phyloP scores from a whole-genome alignment of 2,113 vertebrate genomes.

The Eudyptes chrysolophus region DNA sequence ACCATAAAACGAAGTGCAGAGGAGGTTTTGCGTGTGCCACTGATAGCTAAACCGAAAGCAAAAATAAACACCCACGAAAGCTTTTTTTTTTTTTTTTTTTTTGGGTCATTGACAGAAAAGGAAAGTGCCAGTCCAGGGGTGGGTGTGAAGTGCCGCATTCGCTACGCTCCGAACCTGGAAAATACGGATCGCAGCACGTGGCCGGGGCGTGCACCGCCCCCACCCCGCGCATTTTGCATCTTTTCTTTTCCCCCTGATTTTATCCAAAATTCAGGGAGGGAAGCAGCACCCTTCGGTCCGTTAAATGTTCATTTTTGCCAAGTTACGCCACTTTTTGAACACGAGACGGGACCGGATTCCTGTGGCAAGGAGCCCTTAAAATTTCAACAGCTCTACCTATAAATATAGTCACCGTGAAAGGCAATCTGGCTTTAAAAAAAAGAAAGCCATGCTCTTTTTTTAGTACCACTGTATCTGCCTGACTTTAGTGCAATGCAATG shows the following conservation, averaged over 20 bases:
- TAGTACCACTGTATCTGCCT: slow-evolving; percentile 32
- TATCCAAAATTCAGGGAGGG: background rate
- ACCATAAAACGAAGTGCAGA: background rate
- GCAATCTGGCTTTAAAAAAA: background rate
- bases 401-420: slow-evolving; percentile 42
- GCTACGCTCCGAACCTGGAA: background rate
- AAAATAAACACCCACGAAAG: background rate
- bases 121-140: background rate
- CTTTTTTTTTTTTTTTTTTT: background rate
- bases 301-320: background rate
- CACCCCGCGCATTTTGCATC: background rate
- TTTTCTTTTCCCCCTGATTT: background rate
- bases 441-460: background rate
- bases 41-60: background rate
- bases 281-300: background rate
- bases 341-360: background rate
- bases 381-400: slow-evolving; percentile 65
- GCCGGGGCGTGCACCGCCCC: fast-evolving
- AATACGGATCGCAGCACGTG: background rate
- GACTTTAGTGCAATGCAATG: background rate
- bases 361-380: slow-evolving; percentile 55
- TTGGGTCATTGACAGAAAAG: background rate
- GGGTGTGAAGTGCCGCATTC: background rate
- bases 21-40: background rate
- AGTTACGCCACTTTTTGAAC: background rate